Evolutionary conservation across 2,888 invertebrate genomes (phyloP), one percentile per base, ranked within the genome.

Genomic region (Temnothorax unifasciatus): DNA sequence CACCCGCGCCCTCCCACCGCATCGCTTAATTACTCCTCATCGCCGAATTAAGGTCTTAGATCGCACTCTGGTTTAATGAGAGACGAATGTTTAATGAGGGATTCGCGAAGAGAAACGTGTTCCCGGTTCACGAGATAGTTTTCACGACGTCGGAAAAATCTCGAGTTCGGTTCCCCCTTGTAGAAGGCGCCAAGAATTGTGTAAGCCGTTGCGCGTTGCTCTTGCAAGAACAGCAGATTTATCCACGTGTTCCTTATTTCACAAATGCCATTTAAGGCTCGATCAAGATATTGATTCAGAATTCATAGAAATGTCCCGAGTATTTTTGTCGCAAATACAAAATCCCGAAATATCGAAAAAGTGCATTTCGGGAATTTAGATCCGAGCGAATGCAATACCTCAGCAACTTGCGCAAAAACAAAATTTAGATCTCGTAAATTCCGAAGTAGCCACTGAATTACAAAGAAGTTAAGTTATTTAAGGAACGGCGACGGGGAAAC

Each of bases 21-120:
- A 79, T 66, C 86, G 87, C 90, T 91, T 93, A 92, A 93, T 93
- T 93, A 92, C 93, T 90, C 90, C 90, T 91, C 92, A 93, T 93
- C 91, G 90, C 81, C 91, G 91, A 92, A 92, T 92, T 92, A 91
- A 90, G 88, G 86, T 84, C 85, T 85, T 82, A 83, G 88, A 89
- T 90, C 89, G 89, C 87, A 85, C 86, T 86, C 85, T 81, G 85
- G 82, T 88, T 92, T 91, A 91, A 92, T 87, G 91, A 91, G 92
- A 89, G 87, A 82, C 90, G 89, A 89, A 90, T 90, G 88, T 89
- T 89, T 90, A 90, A 90, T 87, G 90, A 90, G 87, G 71, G 81
- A 85, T 79, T 76, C 71, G 81, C 79, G 76, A 57, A 81, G 57
- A 59, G 47, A 59, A 57, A 52, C 57, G 68, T 81, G 68, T 69